phyloP scores from a whole-genome alignment of 2,888 invertebrate genomes.

The Acrobasis repandana region DNA sequence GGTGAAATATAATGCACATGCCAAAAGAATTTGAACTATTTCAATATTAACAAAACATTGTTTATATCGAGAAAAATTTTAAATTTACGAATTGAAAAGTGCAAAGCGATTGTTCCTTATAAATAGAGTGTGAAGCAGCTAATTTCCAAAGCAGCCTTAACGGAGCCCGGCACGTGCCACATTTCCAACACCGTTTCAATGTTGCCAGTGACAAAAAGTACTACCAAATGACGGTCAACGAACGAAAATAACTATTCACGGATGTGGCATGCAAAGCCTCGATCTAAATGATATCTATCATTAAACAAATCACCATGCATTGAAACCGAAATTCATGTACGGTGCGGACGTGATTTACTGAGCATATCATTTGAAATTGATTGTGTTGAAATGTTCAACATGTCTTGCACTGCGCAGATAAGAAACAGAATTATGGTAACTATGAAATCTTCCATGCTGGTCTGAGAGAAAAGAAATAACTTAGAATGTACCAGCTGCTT shows the following conservation, averaged over 20 bases:
- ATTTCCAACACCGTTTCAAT: conserved; percentile 38
- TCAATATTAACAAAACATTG: not conserved
- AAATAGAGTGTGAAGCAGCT: conserved; percentile 9
- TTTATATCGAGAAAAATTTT: not conserved
- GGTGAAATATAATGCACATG: no score
- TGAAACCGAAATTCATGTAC: conserved; percentile 3
- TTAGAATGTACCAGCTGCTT: no score
- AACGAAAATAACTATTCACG: conserved; percentile 50
- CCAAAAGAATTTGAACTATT: no score
- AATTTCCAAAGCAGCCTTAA: conserved; percentile 19
- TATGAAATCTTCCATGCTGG: no score
- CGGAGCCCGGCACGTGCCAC: conserved; percentile 46
- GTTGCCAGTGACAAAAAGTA: conserved; percentile 55
- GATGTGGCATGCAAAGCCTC: conserved; percentile 11
- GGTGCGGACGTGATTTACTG: not conserved
- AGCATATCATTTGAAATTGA: not conserved
- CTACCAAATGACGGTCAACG: conserved; percentile 59
- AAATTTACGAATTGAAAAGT: not conserved
- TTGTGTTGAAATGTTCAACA: not conserved
- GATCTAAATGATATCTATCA: conserved; percentile 14
- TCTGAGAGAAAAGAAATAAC: no score
- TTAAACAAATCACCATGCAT: conserved; percentile 19
- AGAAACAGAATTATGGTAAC: no score
- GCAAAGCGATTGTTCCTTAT: conserved; percentile 5
- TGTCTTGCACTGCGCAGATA: not conserved